Evolutionary conservation across 37 sponge, comb jelly and placozoan genomes (phyloP).

Genomic region (Petrosia ficiformis): DNA sequence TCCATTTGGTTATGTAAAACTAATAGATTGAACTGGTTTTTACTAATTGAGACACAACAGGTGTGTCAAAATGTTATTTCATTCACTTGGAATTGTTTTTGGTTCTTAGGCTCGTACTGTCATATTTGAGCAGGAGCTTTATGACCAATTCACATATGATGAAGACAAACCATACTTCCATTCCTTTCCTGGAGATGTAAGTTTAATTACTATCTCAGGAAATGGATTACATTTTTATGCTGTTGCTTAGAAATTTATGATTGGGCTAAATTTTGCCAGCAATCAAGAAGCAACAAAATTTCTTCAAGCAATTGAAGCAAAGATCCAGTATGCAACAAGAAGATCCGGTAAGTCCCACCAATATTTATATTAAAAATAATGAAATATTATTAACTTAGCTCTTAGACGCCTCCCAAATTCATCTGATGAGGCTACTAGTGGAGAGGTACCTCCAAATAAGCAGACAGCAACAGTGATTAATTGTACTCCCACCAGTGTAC

Average conservation of each 20-base stretch:
- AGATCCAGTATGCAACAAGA: constrained; percentile 34
- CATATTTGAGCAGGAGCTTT: constrained; percentile 87
- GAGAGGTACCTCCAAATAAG: background rate
- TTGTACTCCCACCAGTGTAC: constrained; percentile 2
- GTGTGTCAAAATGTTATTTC: no score
- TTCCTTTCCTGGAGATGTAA: constrained; percentile 93
- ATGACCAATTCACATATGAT: constrained; percentile 84
- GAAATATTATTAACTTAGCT: no score
- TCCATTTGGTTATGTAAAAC: no score
- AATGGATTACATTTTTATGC: no score
- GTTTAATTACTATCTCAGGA: no score
- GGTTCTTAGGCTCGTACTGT: constrained; percentile 72
- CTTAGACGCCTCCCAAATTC: no score
- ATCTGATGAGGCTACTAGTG: no score
- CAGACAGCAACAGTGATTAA: background rate
- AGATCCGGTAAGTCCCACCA: constrained; percentile 1
- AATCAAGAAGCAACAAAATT: constrained; percentile 81
- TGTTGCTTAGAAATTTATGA: constrained; percentile 80
- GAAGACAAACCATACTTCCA: constrained; percentile 80
- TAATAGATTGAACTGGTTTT: no score
- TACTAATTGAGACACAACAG: no score
- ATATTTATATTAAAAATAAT: no score
- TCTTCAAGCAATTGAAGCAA: constrained; percentile 62
- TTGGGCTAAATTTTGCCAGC: constrained; percentile 93
- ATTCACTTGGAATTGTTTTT: no score